These are phyloP conservation scores for Bradypus variegatus DNA, from an alignment of 2,797 vertebrate species.

Conservation along the genomic window DNA sequence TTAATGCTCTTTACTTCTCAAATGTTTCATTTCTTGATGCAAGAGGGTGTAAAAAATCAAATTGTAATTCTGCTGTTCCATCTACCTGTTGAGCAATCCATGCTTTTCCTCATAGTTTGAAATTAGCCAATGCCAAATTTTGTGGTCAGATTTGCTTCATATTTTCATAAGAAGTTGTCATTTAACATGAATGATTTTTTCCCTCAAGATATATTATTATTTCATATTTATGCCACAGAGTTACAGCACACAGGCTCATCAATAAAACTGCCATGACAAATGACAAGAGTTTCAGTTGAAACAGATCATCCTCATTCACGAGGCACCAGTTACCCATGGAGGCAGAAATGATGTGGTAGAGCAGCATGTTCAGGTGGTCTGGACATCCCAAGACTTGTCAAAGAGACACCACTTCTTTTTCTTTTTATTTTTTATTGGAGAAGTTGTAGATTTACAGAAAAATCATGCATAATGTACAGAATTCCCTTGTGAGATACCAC, in stretches of 20 bases:
- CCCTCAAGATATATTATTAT: constrained; percentile 52
- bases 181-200: constrained; percentile 20
- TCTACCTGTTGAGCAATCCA: constrained; percentile 62
- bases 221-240: constrained; percentile 54
- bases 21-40: constrained; percentile 29
- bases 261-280: constrained; percentile 46
- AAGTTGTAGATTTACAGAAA: no score
- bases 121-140: constrained; percentile 21
- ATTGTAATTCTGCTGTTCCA: constrained; percentile 7
- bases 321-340: constrained; percentile 11
- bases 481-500: no score
- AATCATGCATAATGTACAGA: no score
- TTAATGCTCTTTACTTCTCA: background rate
- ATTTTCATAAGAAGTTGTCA: constrained; percentile 46
- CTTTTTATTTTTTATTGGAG: no score
- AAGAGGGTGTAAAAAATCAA: constrained; percentile 20
- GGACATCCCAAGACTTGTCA: background rate
- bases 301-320: constrained; percentile 26
- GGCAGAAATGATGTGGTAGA: background rate
- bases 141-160: background rate
- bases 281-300: constrained; percentile 39
- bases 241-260: constrained; percentile 35
- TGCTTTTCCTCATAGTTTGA: constrained; percentile 13
- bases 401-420: background rate
- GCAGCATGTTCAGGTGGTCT: background rate